Evolutionary conservation across 2,888 invertebrate species (phyloP), one percentile per base, ranked within the genome.

Genomic region (Dynastes maya): DNA sequence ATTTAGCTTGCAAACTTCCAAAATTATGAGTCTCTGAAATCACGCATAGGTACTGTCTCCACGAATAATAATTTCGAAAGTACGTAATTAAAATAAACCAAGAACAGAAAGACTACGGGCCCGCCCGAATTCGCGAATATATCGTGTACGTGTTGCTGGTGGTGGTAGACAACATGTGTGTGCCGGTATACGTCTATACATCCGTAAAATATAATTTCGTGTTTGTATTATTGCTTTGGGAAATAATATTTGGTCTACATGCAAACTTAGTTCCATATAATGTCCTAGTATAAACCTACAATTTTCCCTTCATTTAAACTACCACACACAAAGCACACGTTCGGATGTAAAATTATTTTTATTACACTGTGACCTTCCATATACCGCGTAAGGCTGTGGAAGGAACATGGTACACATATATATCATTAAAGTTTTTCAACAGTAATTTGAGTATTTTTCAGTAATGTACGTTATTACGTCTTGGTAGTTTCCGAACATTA

Each of bases 211-310:
- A 74, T 61, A 74, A 74, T 74, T 61, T 74, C 72, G 72, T 74
- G 72, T 74, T 74, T 74, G 72, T 61, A 61, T 74, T 74, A 74
- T 74, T 74, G 72, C 72, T 74, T 74, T 61, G 72, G 61, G 72
- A 74, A 74, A 74, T 74, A 74, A 74, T 74, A 74, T 74, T 74
- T 74, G 61, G 72, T 74, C 72, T 74, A 74, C 72, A 74, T 74
- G 72, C 72, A 74, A 74, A 74, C 72, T 74, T 74, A 74, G 72
- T 74, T 74, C 45, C 61, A 61, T 58, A 74, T 74, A 74, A 74
- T 74, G 72, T 74, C 72, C 72, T 61, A 49, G 72, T 74, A 74
- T 74, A 49, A 61, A 74, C 72, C 72, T 74, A 74, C 72, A 74
- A 74, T 74, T 74, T 74, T 74, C 72, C 72, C 72, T 74, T 74